These are phyloP conservation scores for Ophioderma brevispina DNA, from an alignment of 35 echinoderm and acorn worm genomes.

Conservation along the genomic window DNA sequence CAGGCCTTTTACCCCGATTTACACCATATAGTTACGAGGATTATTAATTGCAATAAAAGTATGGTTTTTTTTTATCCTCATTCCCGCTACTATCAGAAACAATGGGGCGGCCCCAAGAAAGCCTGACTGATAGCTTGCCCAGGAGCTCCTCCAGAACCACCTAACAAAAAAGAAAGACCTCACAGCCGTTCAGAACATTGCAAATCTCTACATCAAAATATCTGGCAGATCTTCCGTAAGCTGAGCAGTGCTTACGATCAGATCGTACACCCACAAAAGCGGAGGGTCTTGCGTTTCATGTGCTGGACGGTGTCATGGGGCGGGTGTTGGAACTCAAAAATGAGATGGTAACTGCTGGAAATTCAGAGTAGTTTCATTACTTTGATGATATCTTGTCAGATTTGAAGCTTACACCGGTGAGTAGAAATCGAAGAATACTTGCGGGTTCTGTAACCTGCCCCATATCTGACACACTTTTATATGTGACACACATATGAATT, in stretches of 20 bases:
- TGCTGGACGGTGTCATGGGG: conserved; percentile 96
- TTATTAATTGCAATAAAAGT: no score
- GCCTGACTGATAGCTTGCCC: conserved; percentile 71
- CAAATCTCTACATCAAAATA: conserved; percentile 97
- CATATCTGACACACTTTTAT: no score
- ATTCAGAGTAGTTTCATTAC: conserved; percentile 98
- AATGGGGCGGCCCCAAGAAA: conserved; percentile 90
- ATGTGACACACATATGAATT: no score
- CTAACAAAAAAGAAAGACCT: conserved; percentile 92
- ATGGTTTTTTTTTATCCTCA: neutral
- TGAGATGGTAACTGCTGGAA: conserved; percentile 94
- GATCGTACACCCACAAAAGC: conserved; percentile 97
- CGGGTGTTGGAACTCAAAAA: conserved; percentile 95
- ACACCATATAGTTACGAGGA: no score
- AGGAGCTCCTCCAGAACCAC: conserved; percentile 84
- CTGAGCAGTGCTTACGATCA: conserved; percentile 93
- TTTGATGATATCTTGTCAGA: conserved; percentile 99
- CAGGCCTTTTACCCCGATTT: no score
- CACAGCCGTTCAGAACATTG: conserved; percentile 93
- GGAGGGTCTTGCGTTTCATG: conserved; percentile 80
- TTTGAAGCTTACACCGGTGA: conserved; percentile 95
- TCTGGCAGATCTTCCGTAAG: conserved; percentile 91
- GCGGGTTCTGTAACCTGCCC: no score
- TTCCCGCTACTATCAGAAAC: conserved; percentile 84
- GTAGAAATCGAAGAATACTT: no score